Percentiles rank a stretch among this genome's conserved stretches.
These are phyloP conservation scores for Paramisgurnus dabryanus DNA, from an alignment of 2,113 vertebrate species.

Conservation along the genomic window DNA sequence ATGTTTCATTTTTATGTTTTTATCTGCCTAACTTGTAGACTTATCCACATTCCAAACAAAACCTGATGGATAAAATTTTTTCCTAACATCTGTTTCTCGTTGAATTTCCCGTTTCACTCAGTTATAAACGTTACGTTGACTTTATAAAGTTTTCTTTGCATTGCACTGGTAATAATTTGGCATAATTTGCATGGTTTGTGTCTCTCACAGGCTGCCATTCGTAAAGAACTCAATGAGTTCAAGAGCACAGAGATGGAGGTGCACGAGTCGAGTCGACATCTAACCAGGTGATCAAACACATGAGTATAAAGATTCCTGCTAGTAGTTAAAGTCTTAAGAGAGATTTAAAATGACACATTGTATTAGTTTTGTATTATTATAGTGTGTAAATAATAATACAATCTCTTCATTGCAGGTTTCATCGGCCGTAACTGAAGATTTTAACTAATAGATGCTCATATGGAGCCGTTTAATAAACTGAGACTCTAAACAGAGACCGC, in stretches of 20 bases:
- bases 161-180: no score
- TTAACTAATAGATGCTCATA: background rate
- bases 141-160: no score
- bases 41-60: no score
- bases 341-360: no score
- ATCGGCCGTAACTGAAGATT: conserved; percentile 83
- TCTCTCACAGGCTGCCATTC: conserved; percentile 89
- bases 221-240: conserved; percentile 98
- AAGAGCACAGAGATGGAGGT: conserved; percentile 99
- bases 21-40: background rate
- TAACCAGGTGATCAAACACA: conserved; percentile 84
- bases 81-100: no score
- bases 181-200: conserved; percentile 15
- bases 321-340: no score
- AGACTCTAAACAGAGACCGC: background rate
- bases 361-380: no score
- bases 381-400: background rate
- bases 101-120: no score
- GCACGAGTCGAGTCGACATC: conserved; percentile 95
- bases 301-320: background rate
- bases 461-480: background rate
- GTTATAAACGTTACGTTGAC: no score
- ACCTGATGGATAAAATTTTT: no score
- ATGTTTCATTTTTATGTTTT: no score
- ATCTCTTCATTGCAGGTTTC: conserved; percentile 82